Conservation (phyloP, 2,113 vertebrate species). For the Apaloderma vittatum region DNA sequence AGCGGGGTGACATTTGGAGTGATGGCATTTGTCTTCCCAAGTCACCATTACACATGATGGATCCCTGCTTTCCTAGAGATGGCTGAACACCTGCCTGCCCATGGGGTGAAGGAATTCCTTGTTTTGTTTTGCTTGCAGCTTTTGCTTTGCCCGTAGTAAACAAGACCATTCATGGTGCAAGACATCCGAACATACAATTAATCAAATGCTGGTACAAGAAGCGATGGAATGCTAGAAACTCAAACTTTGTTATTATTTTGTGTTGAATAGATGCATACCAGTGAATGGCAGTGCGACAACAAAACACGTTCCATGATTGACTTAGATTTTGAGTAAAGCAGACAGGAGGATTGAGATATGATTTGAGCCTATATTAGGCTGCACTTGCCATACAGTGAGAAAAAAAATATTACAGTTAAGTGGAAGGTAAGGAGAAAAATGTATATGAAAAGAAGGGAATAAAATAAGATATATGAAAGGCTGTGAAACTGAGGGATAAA, state of each 20-base stretch:
- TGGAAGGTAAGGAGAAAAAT: background rate
- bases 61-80: background rate
- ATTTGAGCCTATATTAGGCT: background rate
- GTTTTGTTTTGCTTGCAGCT: background rate
- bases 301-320: background rate
- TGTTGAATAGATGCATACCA: background rate
- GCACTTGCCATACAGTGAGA: background rate
- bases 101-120: background rate
- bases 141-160: background rate
- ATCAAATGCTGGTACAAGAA: background rate
- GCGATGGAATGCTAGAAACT: background rate
- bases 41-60: rapidly evolving
- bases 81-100: background rate
- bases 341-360: background rate
- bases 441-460: background rate
- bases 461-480: background rate
- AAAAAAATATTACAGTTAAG: background rate
- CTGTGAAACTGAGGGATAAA: background rate
- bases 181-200: background rate
- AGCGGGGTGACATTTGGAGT: rapidly evolving
- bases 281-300: background rate
- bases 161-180: background rate
- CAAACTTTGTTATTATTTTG: background rate
- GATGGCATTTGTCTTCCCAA: background rate
- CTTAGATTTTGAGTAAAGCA: background rate